A percentile compares a stretch with the other conserved stretches of the same genome.
phyloP scores from a whole-genome alignment of 2,113 vertebrate species.

The Phalacrocorax carbo region DNA sequence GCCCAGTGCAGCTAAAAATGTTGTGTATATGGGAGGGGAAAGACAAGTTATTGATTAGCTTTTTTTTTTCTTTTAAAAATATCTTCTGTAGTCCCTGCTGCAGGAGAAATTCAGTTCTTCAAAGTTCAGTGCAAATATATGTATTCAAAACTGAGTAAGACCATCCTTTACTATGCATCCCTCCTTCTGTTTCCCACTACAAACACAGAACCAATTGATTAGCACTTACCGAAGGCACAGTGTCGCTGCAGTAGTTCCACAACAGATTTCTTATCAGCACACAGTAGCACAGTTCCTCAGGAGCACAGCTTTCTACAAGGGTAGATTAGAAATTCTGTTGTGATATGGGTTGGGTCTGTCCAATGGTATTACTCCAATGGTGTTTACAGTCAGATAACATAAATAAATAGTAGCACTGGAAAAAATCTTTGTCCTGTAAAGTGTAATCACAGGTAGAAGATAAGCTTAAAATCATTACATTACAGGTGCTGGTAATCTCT shows the following conservation, averaged over 20 bases:
- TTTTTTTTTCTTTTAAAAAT: not conserved
- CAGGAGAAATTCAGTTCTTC: not conserved
- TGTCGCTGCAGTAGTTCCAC: not conserved
- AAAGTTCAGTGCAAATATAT: not conserved
- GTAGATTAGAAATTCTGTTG: not conserved
- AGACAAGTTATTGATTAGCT: not conserved
- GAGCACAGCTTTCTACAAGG: not conserved
- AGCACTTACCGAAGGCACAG: conserved; percentile 3
- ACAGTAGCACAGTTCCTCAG: not conserved
- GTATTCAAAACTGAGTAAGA: not conserved
- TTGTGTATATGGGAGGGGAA: not conserved
- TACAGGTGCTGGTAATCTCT: not conserved
- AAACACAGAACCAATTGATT: not conserved
- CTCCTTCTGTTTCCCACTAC: not conserved
- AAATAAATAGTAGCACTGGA: not conserved
- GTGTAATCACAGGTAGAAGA: not conserved
- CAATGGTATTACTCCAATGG: not conserved
- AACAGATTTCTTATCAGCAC: not conserved
- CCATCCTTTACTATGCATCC: not conserved
- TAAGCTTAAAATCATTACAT: not conserved
- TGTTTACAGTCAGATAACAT: conserved; percentile 12
- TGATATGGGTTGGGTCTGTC: not conserved
- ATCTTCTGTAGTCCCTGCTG: not conserved
- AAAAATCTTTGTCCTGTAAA: conserved; percentile 5
- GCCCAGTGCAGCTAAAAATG: not conserved